A percentile compares a stretch with the other conserved stretches of the same genome.
phyloP scores from a whole-genome alignment of 2,113 vertebrate species.

The Ginglymostoma cirratum region DNA sequence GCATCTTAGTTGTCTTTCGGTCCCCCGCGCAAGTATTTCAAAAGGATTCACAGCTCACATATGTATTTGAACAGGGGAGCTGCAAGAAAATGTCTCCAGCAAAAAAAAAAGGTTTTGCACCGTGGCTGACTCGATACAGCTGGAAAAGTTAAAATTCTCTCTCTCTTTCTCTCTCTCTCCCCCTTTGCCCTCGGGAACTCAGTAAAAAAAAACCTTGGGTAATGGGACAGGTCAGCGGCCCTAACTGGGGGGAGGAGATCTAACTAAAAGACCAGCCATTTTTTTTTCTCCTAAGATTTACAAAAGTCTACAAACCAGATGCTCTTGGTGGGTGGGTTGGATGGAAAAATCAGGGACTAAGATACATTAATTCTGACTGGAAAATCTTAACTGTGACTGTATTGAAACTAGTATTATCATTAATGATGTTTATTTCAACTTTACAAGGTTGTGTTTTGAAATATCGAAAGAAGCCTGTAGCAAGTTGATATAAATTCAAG shows the following conservation, averaged over 20 bases:
- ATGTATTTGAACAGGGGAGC: background rate
- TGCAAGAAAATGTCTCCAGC: background rate
- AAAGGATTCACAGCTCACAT: background rate
- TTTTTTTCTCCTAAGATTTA: background rate
- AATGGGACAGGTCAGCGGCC: slow-evolving; percentile 35
- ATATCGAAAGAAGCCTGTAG: background rate
- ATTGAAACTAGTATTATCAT: background rate
- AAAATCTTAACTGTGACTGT: background rate
- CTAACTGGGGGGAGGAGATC: slow-evolving; percentile 35
- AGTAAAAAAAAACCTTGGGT: slow-evolving; percentile 30
- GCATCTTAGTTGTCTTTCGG: background rate
- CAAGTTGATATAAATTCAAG: background rate
- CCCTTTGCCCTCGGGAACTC: slow-evolving; percentile 32
- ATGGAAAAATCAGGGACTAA: slow-evolving; percentile 34
- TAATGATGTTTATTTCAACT: background rate
- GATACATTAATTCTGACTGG: background rate
- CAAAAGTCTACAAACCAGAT: slow-evolving; percentile 39
- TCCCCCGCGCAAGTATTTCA: background rate
- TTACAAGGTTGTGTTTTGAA: slow-evolving; percentile 8
- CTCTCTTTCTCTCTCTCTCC: background rate
- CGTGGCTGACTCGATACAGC: slow-evolving; percentile 35
- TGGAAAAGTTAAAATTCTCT: slow-evolving; percentile 37
- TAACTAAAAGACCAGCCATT: slow-evolving; percentile 35
- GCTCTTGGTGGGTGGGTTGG: background rate
- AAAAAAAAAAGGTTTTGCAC: slow-evolving; percentile 35